Evolutionary conservation across 2,797 vertebrate species (phyloP).

Genomic region (Lacerta agilis): DNA sequence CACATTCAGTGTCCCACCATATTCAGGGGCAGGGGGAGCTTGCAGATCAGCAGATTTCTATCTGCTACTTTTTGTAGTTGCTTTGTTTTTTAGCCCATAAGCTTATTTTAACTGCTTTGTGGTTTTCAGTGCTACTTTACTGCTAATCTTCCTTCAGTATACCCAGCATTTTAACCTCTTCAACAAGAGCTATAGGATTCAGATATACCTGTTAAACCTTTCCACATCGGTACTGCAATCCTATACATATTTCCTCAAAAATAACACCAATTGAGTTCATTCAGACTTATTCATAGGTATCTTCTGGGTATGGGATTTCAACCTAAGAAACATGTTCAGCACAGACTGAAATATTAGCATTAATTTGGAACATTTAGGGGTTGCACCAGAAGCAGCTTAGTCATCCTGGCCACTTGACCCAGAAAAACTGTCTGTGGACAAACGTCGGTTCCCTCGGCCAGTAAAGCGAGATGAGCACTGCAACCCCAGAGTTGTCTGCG

Average conservation of each 20-base stretch:
- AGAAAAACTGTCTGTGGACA: too few relatives aligned
- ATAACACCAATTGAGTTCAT: too few relatives aligned
- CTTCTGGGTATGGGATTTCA: too few relatives aligned
- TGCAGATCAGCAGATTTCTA: constrained; percentile 40
- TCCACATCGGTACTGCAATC: constrained; percentile 12
- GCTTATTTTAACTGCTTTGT: constrained; percentile 66
- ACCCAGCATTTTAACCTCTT: constrained; percentile 47
- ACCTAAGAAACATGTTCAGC: constrained; percentile 63
- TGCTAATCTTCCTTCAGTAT: constrained; percentile 59
- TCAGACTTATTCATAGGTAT: neutral
- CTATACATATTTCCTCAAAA: too few relatives aligned
- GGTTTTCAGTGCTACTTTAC: constrained; percentile 66
- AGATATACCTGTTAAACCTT: constrained; percentile 53
- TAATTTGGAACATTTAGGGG: constrained; percentile 43
- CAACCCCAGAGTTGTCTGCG: too few relatives aligned
- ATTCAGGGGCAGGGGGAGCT: neutral
- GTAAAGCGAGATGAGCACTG: too few relatives aligned
- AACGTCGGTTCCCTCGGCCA: too few relatives aligned
- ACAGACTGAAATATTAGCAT: constrained; percentile 65
- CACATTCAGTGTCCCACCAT: constrained; percentile 31
- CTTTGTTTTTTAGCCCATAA: constrained; percentile 26
- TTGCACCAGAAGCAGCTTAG: neutral
- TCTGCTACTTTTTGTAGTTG: constrained; percentile 54
- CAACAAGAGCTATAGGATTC: constrained; percentile 37
- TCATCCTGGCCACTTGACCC: too few relatives aligned